These are phyloP conservation scores for Crioceris asparagi DNA, from an alignment of 2,888 invertebrate species.

Conservation along the genomic window DNA sequence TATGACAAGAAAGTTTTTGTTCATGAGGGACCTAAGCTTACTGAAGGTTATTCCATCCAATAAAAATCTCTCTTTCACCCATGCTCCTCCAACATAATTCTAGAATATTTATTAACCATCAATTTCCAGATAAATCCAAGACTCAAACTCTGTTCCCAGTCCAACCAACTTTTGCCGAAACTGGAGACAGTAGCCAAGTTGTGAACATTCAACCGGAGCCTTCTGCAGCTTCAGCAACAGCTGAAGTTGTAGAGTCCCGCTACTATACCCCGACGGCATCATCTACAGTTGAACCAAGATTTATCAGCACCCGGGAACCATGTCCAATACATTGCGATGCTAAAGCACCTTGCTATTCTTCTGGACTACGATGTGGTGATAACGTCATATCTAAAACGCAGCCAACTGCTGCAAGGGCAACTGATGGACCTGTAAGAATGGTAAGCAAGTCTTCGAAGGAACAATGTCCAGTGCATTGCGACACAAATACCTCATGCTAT, in stretches of 20 bases:
- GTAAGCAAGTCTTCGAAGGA: too few species aligned
- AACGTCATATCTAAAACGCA: too few species aligned
- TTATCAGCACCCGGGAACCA: slow-evolving; percentile 1
- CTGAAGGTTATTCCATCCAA: too few species aligned
- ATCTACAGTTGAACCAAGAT: slow-evolving; percentile 1
- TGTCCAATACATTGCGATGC: not conserved
- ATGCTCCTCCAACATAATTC: too few species aligned
- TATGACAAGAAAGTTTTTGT: too few species aligned
- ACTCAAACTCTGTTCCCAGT: slow-evolving; percentile 14
- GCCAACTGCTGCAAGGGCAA: too few species aligned
- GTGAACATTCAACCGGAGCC: slow-evolving; percentile 7
- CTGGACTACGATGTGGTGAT: slow-evolving; percentile 2
- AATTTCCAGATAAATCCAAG: slow-evolving; percentile 7
- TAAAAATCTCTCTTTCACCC: too few species aligned
- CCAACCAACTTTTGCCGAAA: slow-evolving; percentile 11
- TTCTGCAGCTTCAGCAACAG: not conserved
- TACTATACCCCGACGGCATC: not conserved
- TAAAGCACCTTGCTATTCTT: slow-evolving; percentile 2
- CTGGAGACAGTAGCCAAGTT: slow-evolving; percentile 13
- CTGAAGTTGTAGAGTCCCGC: not conserved
- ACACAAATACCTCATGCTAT: too few species aligned
- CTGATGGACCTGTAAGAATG: too few species aligned
- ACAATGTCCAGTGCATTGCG: too few species aligned
- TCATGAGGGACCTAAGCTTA: too few species aligned
- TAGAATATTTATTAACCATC: too few species aligned